Evolutionary conservation across 2,888 invertebrate species (phyloP).

Genomic region (Pandemis heparana): DNA sequence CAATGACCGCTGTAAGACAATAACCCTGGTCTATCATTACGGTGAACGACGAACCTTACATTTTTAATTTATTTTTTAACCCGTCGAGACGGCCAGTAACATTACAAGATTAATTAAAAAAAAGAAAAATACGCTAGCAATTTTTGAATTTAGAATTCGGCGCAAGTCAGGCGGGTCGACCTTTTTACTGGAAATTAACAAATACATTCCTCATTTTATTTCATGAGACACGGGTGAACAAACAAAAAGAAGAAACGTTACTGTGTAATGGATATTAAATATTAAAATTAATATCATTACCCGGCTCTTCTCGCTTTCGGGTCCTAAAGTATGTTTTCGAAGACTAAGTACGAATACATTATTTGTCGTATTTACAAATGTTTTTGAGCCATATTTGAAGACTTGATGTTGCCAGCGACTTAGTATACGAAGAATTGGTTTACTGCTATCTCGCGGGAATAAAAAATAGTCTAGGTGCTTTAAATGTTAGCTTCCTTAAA

Average conservation of each 20-base stretch:
- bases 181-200: constrained; percentile 36
- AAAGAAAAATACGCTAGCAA: constrained; percentile 15
- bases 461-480: too few species aligned
- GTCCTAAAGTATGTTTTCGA: neutral
- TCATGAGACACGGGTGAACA: constrained; percentile 27
- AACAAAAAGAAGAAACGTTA: constrained; percentile 28
- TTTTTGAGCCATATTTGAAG: too few species aligned
- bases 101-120: constrained; percentile 3
- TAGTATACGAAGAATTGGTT: too few species aligned
- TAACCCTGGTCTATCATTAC: neutral
- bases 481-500: too few species aligned
- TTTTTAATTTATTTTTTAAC: constrained; percentile 8
- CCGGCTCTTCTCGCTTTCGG: constrained; percentile 5
- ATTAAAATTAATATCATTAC: constrained; percentile 42
- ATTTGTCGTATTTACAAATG: neutral
- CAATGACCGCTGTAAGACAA: neutral
- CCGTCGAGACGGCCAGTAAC: neutral
- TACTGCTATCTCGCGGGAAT: too few species aligned
- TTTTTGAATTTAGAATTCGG: constrained; percentile 34
- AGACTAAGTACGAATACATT: neutral
- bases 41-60: neutral
- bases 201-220: constrained; percentile 40
- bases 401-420: too few species aligned
- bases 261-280: constrained; percentile 37
- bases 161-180: constrained; percentile 15